These are phyloP conservation scores for Cebus imitator DNA, from an alignment of 2,113 vertebrate genomes.

Conservation along the genomic window DNA sequence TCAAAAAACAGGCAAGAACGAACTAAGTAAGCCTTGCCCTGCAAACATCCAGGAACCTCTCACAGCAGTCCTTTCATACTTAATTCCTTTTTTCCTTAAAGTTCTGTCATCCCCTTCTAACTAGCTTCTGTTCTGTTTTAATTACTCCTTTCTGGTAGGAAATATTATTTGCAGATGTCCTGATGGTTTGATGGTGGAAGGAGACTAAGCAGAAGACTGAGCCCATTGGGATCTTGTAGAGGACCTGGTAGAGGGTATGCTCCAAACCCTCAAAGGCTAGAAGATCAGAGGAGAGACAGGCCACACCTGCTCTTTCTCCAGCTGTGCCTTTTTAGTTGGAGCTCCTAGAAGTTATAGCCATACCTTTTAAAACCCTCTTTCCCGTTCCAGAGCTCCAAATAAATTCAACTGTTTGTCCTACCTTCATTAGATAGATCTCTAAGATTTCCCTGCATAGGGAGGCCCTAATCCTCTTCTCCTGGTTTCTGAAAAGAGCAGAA, in stretches of 20 bases:
- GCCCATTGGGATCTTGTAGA: rapidly evolving
- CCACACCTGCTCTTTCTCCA: background rate
- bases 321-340: background rate
- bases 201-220: background rate
- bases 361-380: background rate
- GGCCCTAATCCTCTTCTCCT: background rate
- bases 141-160: background rate
- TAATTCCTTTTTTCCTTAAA: conserved; percentile 37
- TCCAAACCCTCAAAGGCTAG: background rate
- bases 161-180: conserved; percentile 20
- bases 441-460: background rate
- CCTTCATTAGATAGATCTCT: background rate
- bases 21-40: background rate
- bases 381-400: background rate
- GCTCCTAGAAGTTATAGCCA: background rate
- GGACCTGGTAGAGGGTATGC: background rate
- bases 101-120: conserved; percentile 40
- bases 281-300: background rate
- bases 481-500: background rate
- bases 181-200: background rate
- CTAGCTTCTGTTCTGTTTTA: conserved; percentile 3
- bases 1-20: background rate
- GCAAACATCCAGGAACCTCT: background rate
- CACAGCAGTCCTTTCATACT: too few species aligned
- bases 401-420: background rate